A percentile compares a stretch with the other conserved stretches of the same genome.
Evolutionary conservation across 2,797 vertebrate genomes (phyloP).

Genomic region (Vultur gryphus): DNA sequence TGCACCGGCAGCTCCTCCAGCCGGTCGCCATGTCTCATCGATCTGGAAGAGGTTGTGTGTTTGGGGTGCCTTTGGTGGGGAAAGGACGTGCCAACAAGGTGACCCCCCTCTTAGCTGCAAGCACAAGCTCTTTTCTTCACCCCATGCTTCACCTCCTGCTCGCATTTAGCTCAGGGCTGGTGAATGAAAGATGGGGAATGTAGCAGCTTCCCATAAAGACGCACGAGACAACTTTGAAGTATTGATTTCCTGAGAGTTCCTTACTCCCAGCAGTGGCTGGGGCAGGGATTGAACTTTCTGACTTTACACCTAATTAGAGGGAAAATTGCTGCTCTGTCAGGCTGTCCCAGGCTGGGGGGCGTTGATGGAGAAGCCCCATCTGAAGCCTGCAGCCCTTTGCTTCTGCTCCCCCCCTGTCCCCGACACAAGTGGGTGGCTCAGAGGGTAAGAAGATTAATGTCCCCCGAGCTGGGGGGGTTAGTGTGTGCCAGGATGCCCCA

Average conservation of each 20-base stretch:
- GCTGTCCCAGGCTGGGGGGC: background rate
- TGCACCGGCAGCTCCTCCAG: background rate
- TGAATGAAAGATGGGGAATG: background rate
- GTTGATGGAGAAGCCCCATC: background rate
- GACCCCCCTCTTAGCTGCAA: no score
- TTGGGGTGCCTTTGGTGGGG: background rate
- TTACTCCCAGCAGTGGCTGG: background rate
- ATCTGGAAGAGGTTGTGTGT: background rate
- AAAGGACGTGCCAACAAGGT: background rate
- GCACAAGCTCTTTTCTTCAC: background rate
- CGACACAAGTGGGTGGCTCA: background rate
- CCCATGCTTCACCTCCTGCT: accelerated
- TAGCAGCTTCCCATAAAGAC: background rate
- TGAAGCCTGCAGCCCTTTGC: background rate
- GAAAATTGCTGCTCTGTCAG: background rate
- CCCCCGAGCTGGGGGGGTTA: background rate
- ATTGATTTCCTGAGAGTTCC: slow-evolving; percentile 6
- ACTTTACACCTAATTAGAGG: background rate
- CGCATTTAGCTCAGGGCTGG: background rate
- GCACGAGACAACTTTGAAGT: background rate
- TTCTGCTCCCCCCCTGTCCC: background rate
- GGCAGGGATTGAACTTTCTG: background rate
- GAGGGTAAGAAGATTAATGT: background rate
- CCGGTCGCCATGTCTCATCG: accelerated
- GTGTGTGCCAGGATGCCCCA: background rate